These are phyloP conservation scores for Troglohyphantes excavatus DNA, from an alignment of 2,888 invertebrate species.

Conservation along the genomic window DNA sequence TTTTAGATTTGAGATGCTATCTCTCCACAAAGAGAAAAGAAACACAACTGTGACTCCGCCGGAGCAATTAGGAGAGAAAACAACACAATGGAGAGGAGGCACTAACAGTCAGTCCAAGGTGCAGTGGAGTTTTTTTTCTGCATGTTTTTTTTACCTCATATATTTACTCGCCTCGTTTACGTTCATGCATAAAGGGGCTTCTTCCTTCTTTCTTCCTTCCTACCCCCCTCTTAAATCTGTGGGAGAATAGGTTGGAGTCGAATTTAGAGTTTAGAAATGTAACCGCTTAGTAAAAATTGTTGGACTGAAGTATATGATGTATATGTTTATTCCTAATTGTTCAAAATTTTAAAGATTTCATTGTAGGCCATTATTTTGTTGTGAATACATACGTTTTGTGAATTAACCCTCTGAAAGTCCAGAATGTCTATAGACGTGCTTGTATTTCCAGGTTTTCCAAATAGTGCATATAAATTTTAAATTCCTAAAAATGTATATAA, in stretches of 20 bases:
- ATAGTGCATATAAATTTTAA: too few relatives aligned
- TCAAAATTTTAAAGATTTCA: too few relatives aligned
- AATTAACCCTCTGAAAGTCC: too few relatives aligned
- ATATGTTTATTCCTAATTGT: too few relatives aligned
- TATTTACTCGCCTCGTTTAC: conserved; percentile 75
- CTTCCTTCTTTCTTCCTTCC: neutral
- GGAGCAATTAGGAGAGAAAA: conserved; percentile 64
- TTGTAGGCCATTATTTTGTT: too few relatives aligned
- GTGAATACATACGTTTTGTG: too few relatives aligned
- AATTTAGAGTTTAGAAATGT: too few relatives aligned
- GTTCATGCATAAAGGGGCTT: conserved; percentile 39
- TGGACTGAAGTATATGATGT: too few relatives aligned
- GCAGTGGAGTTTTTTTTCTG: neutral
- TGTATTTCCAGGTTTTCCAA: too few relatives aligned
- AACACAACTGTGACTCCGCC: conserved; percentile 53
- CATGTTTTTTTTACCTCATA: neutral
- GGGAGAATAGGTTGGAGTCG: neutral
- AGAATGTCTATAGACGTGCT: too few relatives aligned
- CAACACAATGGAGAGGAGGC: conserved; percentile 56
- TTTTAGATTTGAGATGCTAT: conserved; percentile 73
- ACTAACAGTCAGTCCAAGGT: conserved; percentile 27
- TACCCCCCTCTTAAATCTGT: neutral
- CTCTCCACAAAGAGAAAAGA: conserved; percentile 20
- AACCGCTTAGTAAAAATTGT: too few relatives aligned
- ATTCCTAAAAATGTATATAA: too few relatives aligned